Conservation (phyloP, 2,797 vertebrate species). For the Pseudochirops corinnae region DNA sequence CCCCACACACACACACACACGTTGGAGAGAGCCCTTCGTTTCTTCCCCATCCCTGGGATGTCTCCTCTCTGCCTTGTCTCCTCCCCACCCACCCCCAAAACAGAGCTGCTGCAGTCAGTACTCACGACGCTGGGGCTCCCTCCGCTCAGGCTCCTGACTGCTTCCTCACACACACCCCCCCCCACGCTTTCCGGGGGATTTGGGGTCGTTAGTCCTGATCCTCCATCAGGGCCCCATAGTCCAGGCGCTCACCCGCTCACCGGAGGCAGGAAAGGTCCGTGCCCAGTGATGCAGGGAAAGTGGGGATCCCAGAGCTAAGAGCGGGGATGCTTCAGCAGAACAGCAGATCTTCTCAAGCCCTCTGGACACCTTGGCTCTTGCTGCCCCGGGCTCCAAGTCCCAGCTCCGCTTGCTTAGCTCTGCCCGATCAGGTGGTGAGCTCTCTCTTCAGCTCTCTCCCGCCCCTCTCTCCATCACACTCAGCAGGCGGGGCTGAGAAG, state of each 20-base stretch:
- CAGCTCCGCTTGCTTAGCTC: conserved; percentile 45
- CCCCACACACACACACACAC: neutral
- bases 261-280: neutral
- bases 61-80: neutral
- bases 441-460: conserved; percentile 50
- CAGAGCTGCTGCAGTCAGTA: conserved; percentile 65
- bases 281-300: neutral
- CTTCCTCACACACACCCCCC: neutral
- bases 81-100: conserved; percentile 11
- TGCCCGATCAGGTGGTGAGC: conserved; percentile 75
- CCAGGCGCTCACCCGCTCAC: neutral
- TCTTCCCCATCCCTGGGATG: neutral
- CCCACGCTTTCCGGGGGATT: neutral
- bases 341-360: neutral
- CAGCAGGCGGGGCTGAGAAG: conserved; percentile 64
- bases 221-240: neutral
- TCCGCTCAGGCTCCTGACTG: neutral
- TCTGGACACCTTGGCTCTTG: neutral
- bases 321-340: neutral
- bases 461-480: conserved; percentile 63
- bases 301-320: neutral
- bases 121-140: conserved; percentile 69
- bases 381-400: neutral
- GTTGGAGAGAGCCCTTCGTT: neutral
- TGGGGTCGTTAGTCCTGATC: neutral